Conservation (phyloP, 1,140 invertebrate species). For the Drosophila navojoa region DNA sequence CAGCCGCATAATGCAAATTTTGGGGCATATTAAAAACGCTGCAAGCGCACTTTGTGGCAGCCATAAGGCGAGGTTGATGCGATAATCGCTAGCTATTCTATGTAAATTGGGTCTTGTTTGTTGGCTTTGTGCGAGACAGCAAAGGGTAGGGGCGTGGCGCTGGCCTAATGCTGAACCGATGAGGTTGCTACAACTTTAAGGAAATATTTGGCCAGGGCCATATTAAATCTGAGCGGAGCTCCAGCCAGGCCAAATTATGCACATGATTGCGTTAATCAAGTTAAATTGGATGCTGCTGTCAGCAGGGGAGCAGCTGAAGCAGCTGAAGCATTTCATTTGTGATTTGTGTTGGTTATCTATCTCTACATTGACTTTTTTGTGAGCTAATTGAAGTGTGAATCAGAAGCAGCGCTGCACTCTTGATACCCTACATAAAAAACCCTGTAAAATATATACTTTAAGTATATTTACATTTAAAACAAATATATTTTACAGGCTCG, state of each 20-base stretch:
- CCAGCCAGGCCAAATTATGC: constrained; percentile 34
- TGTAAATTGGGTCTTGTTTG: constrained; percentile 69
- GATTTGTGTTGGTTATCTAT: constrained; percentile 11
- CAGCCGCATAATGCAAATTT: constrained; percentile 18
- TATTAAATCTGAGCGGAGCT: constrained; percentile 29
- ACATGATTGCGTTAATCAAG: constrained; percentile 51
- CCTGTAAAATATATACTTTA: background rate
- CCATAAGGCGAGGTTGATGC: constrained; percentile 33
- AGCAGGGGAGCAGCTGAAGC: constrained; percentile 26
- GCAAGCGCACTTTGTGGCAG: constrained; percentile 51
- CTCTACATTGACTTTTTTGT: background rate
- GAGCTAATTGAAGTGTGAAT: constrained; percentile 33
- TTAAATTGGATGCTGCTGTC: constrained; percentile 42
- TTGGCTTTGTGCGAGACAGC: constrained; percentile 38
- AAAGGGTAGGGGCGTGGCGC: constrained; percentile 36
- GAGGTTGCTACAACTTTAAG: constrained; percentile 33
- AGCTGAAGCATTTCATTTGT: constrained; percentile 28
- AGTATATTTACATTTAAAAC: too few species aligned
- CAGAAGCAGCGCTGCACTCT: background rate
- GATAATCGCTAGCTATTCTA: constrained; percentile 69
- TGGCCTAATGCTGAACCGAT: constrained; percentile 42
- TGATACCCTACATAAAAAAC: background rate
- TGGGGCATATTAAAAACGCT: constrained; percentile 66
- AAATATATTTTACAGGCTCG: too few species aligned
- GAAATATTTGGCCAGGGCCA: constrained; percentile 1